Evolutionary conservation across 2,888 invertebrate genomes (phyloP), one percentile per base, ranked within the genome.

Genomic region (Chirona hameri): DNA sequence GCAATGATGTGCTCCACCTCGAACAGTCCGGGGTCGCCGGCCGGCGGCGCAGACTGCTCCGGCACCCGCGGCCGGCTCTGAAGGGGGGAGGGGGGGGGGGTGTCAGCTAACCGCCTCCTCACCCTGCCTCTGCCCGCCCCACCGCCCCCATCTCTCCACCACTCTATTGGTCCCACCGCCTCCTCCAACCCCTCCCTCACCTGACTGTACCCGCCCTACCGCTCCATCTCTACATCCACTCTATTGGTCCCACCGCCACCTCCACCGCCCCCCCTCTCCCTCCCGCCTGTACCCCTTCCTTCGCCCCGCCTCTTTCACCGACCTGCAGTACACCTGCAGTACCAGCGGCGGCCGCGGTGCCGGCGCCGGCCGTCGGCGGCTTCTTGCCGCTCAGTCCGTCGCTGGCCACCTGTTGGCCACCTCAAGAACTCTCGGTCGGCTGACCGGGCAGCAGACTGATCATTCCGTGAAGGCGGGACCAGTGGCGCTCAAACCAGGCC

Each of bases 391-490:
- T n/a, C 5, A 65, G n/a, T 1, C 76, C 39, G 21, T 27, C 39
- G 27, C 52, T 14, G 5, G 27, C n/a, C 27, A 80, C 18, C n/a
- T 29, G 24, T 12, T 52, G 80, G 80, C 27, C 15, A 80, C 52
- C 27, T 27, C 14, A 80, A 52, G 52, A 80, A 80, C 52, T 80
- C 80, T 80, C 80, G 18, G 80, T 80, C 15, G 80, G 80, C 55
- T 80, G 80, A 14, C 80, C 80, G 29, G 80, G 52, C 52, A 80
- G 80, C 27, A 48, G 27, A 52, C 80, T 80, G 80, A 80, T 52
- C 21, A 15, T n/a, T 18, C 80, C 52, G 27, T 46, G 39, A 27
- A 80, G 80, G 10, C 24, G 46, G n/a, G 52, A 9, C 80, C 80
- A 80, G 52, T 29, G 52, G 15, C 27, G 27, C 80, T 80, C 80